A percentile compares a stretch with the other conserved stretches of the same genome.
Conservation (phyloP, 2,113 vertebrate species). For the Stigmatopora nigra region DNA sequence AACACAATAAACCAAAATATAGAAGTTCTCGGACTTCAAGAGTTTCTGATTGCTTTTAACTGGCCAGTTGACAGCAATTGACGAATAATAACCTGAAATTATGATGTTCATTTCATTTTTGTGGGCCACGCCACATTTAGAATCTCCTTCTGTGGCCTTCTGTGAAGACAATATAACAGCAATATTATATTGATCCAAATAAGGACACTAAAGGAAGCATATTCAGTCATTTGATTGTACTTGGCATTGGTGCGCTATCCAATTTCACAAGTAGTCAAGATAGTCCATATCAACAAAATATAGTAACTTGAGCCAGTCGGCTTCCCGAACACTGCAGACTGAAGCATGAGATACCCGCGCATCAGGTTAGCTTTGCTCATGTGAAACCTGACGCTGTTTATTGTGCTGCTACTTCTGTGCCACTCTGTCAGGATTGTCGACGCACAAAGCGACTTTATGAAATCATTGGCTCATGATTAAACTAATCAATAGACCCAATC, state of each 20-base stretch:
- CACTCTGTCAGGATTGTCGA: neutral
- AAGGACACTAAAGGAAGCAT: constrained; percentile 11
- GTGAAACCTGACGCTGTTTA: neutral
- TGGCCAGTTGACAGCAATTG: no score
- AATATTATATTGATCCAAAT: constrained; percentile 3
- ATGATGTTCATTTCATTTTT: no score
- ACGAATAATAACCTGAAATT: no score
- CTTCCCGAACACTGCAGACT: neutral
- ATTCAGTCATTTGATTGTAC: neutral
- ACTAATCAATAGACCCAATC: neutral
- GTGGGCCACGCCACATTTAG: no score
- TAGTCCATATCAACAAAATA: constrained; percentile 19
- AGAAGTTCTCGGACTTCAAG: no score
- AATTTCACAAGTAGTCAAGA: constrained; percentile 41
- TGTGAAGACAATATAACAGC: no score
- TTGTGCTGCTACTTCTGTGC: neutral
- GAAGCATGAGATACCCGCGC: constrained; percentile 1
- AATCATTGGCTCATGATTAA: neutral
- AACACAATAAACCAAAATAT: no score
- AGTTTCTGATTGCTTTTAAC: no score
- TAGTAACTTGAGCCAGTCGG: constrained; percentile 18
- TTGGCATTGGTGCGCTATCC: constrained; percentile 22
- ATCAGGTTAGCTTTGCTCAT: neutral
- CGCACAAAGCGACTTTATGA: neutral
- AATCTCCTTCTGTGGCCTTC: no score